These are phyloP conservation scores for Marronus borbonicus DNA, from an alignment of 2,888 invertebrate genomes.

Conservation along the genomic window DNA sequence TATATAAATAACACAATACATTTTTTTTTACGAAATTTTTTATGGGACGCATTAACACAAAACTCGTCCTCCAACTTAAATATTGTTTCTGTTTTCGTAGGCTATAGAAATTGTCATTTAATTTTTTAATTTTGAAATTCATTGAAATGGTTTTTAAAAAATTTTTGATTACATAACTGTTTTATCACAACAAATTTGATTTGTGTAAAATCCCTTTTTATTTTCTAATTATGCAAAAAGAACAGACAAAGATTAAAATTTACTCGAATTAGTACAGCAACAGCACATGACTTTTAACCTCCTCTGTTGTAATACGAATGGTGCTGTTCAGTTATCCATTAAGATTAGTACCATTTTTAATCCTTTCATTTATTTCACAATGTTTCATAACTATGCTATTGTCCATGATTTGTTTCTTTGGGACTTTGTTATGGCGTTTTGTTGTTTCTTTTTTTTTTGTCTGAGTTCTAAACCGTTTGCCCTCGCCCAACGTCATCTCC, in stretches of 20 bases:
- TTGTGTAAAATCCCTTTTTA: no score
- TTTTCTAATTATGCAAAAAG: background rate
- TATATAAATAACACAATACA: no score
- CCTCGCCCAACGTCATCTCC: conserved; percentile 14
- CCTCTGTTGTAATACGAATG: conserved; percentile 20
- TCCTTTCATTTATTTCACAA: conserved; percentile 17
- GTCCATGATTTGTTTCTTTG: conserved; percentile 7
- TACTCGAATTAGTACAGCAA: conserved; percentile 13
- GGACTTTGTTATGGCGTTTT: conserved; percentile 20
- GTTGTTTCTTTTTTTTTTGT: background rate
- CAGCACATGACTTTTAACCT: conserved; percentile 30
- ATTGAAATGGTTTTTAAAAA: no score
- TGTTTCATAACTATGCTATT: conserved; percentile 3
- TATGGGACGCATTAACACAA: no score
- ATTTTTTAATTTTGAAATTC: no score
- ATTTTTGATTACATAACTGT: no score
- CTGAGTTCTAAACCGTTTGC: conserved; percentile 4
- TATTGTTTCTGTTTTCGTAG: no score
- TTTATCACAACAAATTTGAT: no score
- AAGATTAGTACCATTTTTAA: conserved; percentile 32
- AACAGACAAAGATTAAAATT: conserved; percentile 29
- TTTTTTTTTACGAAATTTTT: no score
- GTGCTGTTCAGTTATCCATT: conserved; percentile 22
- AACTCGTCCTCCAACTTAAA: no score
- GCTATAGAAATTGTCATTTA: no score